Evolutionary conservation across 2,888 invertebrate genomes (phyloP).

Genomic region (Aricia artaxerxes): DNA sequence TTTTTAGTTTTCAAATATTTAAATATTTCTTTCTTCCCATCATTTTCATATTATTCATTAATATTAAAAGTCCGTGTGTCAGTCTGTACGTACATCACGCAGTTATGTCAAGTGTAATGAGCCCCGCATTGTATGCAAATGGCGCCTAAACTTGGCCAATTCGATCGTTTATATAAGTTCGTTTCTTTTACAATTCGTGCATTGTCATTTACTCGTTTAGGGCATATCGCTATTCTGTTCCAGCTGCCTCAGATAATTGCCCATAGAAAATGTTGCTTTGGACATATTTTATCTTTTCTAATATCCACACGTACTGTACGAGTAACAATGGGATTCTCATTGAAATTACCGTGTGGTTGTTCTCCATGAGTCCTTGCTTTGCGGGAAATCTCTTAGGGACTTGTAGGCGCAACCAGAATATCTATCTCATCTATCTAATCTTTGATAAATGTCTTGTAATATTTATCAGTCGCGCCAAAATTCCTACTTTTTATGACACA

Average conservation of each 20-base stretch:
- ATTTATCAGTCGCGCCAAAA: not conserved
- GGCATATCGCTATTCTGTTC: slow-evolving; percentile 11
- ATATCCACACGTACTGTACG: not conserved
- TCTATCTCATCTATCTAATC: not conserved
- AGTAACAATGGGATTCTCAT: not conserved
- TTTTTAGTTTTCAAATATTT: not conserved
- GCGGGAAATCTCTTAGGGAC: not conserved
- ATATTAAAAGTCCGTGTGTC: slow-evolving; percentile 19
- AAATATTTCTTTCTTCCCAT: not conserved
- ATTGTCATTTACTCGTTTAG: slow-evolving; percentile 28
- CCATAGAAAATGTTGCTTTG: not conserved
- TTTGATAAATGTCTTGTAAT: not conserved
- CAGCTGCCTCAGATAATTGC: slow-evolving; percentile 13
- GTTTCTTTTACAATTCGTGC: slow-evolving; percentile 25
- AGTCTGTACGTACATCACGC: slow-evolving; percentile 38
- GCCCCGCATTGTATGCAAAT: slow-evolving; percentile 71
- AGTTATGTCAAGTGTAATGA: slow-evolving; percentile 67
- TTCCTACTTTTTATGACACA: not conserved
- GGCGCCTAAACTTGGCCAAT: slow-evolving; percentile 37
- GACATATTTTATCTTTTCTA: slow-evolving; percentile 14
- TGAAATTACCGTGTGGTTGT: not conserved
- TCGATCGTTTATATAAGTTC: slow-evolving; percentile 33
- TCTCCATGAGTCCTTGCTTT: not conserved
- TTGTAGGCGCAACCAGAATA: not conserved
- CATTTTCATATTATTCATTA: not conserved